phyloP scores from a whole-genome alignment of 2,888 invertebrate species.

The Dryadula phaetusa region DNA sequence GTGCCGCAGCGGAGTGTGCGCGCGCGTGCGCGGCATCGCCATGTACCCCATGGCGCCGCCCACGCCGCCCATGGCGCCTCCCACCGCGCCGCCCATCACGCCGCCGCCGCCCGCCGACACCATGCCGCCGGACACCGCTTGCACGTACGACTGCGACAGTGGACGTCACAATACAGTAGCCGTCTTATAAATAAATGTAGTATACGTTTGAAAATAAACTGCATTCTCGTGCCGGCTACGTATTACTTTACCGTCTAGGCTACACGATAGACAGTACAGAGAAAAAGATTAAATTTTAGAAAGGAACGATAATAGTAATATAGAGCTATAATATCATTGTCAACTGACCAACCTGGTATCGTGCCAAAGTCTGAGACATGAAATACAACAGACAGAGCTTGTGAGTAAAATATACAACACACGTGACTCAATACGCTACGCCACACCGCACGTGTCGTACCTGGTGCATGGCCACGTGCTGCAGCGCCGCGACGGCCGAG shows the following conservation, averaged over 20 bases:
- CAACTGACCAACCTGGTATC: slow-evolving; percentile 71
- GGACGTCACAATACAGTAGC: background rate
- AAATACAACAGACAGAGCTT: slow-evolving; percentile 48
- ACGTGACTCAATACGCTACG: background rate
- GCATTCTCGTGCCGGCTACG: background rate
- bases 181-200: background rate
- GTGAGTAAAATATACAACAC: background rate
- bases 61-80: slow-evolving; percentile 37
- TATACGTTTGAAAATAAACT: background rate
- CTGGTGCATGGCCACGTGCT: slow-evolving; percentile 79
- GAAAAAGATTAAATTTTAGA: background rate
- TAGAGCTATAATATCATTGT: background rate
- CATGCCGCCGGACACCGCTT: slow-evolving; percentile 43
- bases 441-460: slow-evolving; percentile 47
- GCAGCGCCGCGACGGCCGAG: slow-evolving; percentile 71
- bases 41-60: slow-evolving; percentile 51
- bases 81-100: slow-evolving; percentile 44
- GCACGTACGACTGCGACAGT: slow-evolving; percentile 64
- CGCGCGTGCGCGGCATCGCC: slow-evolving; percentile 54
- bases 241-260: background rate
- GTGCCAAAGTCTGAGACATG: slow-evolving; percentile 77
- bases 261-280: background rate
- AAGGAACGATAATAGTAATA: background rate
- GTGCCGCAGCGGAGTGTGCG: slow-evolving; percentile 79
- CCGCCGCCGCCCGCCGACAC: background rate